Percentiles rank a stretch among this genome's conserved stretches.
Conservation (phyloP, 2,113 vertebrate species). For the Amblyornis subalaris region DNA sequence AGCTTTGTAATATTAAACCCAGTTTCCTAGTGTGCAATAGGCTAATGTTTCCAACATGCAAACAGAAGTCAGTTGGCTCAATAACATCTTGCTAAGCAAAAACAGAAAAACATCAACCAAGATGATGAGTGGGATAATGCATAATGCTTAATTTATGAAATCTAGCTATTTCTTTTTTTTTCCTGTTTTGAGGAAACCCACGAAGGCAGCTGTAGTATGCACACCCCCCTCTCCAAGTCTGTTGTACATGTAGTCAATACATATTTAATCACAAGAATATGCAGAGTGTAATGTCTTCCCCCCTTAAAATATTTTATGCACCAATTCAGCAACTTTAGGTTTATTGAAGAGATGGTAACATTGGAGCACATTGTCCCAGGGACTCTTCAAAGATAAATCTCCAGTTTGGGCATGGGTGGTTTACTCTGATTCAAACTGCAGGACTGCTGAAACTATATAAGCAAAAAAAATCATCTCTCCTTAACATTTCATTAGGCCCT, state of each 20-base stretch:
- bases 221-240: not conserved
- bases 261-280: not conserved
- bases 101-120: not conserved
- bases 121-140: not conserved
- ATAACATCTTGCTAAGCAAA: not conserved
- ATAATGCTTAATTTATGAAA: not conserved
- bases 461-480: not conserved
- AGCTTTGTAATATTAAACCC: not conserved
- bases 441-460: not conserved
- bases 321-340: not conserved
- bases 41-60: not conserved
- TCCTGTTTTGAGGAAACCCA: not conserved
- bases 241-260: not conserved
- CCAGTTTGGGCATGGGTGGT: not conserved
- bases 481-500: not conserved
- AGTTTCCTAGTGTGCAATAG: not conserved
- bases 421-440: not conserved
- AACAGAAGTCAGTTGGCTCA: not conserved
- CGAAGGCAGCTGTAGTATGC: not conserved
- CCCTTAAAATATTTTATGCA: not conserved
- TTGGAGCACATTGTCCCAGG: not conserved
- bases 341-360: not conserved
- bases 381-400: not conserved
- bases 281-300: not conserved
- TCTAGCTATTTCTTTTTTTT: not conserved